Conservation (phyloP, 1,140 invertebrate species). For the Achroia grisella region DNA sequence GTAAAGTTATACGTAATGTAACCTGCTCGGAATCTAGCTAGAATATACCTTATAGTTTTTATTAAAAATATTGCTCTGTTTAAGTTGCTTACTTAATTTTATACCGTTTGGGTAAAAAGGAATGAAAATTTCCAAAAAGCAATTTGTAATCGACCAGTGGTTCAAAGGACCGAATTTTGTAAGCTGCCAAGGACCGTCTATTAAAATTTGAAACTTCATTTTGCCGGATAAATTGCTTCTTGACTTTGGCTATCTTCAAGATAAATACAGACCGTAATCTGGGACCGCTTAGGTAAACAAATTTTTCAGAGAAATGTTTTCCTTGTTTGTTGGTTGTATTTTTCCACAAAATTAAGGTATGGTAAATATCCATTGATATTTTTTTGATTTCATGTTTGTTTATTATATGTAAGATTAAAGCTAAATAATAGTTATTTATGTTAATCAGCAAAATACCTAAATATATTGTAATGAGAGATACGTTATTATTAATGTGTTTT, state of each 20-base stretch:
- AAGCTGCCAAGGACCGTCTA: conserved; percentile 41
- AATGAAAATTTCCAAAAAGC: conserved; percentile 48
- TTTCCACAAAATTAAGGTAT: neutral
- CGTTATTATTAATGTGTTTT: no score
- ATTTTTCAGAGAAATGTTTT: conserved; percentile 12
- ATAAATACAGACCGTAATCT: conserved; percentile 56
- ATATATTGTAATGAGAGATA: no score
- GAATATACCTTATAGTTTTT: neutral
- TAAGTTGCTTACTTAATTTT: no score
- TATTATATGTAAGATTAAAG: no score
- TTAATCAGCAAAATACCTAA: no score
- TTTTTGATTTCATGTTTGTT: no score
- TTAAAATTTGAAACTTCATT: conserved; percentile 69
- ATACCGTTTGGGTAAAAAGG: no score
- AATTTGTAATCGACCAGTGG: conserved; percentile 57
- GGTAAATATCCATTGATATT: no score
- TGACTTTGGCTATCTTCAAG: conserved; percentile 56
- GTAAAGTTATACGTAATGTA: no score
- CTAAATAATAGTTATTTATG: no score
- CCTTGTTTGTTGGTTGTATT: conserved; percentile 3
- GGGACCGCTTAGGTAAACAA: conserved; percentile 39
- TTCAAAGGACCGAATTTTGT: conserved; percentile 53
- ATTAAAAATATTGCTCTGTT: neutral
- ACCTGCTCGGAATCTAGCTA: no score
- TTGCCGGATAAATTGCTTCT: conserved; percentile 64